Conservation (phyloP, 2,797 vertebrate species). For the Neoniphon sammara region DNA sequence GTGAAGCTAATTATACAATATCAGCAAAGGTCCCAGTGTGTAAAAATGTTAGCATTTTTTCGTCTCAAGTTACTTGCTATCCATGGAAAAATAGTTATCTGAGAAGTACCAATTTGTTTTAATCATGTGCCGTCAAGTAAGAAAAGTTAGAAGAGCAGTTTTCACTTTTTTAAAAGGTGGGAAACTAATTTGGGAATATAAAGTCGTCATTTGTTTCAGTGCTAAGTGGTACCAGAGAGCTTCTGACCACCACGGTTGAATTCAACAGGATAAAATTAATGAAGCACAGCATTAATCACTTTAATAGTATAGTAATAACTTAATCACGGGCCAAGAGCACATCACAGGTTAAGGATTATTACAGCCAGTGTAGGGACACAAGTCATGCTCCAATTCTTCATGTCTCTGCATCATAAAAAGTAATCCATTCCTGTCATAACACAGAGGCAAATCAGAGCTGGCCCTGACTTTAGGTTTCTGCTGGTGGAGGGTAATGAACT, state of each 20-base stretch:
- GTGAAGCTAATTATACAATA: background rate
- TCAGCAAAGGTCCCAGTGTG: background rate
- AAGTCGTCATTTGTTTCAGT: slow-evolving; percentile 29
- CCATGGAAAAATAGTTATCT: background rate
- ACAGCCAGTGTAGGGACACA: slow-evolving; percentile 3
- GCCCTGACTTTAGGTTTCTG: slow-evolving; percentile 21
- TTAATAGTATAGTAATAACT: background rate
- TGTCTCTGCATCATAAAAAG: slow-evolving; percentile 25
- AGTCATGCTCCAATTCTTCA: slow-evolving; percentile 14
- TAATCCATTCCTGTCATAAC: slow-evolving; percentile 13
- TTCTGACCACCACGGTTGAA: background rate
- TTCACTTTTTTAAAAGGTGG: slow-evolving; percentile 3
- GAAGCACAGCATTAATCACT: slow-evolving; percentile 30
- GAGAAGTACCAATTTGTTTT: background rate
- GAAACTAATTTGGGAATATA: background rate
- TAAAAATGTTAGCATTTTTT: background rate
- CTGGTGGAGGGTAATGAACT: slow-evolving; percentile 37
- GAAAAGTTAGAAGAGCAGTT: background rate
- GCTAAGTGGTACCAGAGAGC: slow-evolving; percentile 22
- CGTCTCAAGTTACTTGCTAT: background rate
- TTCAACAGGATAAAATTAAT: slow-evolving; percentile 31
- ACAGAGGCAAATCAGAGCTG: slow-evolving; percentile 36
- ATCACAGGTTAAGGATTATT: slow-evolving; percentile 28
- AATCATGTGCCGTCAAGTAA: too few species aligned
- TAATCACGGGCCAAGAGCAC: slow-evolving; percentile 21